Evolutionary conservation across 92 coral and sea anemone genomes (phyloP), one percentile per base, ranked within the genome.

Genomic region (Galaxea fascicularis): DNA sequence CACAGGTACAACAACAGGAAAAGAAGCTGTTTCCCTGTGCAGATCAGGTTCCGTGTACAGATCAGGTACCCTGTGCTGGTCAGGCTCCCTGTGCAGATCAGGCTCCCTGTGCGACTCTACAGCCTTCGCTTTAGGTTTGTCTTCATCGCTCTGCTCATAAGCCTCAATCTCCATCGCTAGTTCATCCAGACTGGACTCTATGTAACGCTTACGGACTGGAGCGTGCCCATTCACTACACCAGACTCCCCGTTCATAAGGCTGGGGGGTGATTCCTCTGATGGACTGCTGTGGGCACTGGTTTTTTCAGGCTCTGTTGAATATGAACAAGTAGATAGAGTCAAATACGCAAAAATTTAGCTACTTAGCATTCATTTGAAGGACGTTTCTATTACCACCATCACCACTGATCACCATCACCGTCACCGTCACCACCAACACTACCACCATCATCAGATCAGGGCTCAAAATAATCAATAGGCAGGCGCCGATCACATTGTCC

Each of bases 111-210:
- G 11, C 70, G 3, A 35, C 70, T 22, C 39, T 27, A 39, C 39
- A 9, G 44, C 29, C 45, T 53, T 28, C 22, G 57, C 5, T 82
- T 73, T 90, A 17, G 82, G 80, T 20, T 29, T 57, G 1, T 76
- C 74, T 15, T 73, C 93, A 14, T 68, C 93, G 11, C 25, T 65
- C 6, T 93, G 83, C 80, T 94, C 98, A 54, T 89, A 94, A 71
- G 93, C 90, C 87, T 94, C 95, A 71, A 94, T 87, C 84, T 94
- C 98, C 78, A 83, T 85, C 1, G 95, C 95, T 52, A 94, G 94
- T 25, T 94, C 98, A 64, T 94, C 98, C 59, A 94, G 90, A 80
- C 98, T 94, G 59, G 92, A 89, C 77, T 94, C 98, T 45, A 94
- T 79, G 85, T 92, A 81, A 27, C 91, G 86, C 56, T 91, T 90